phyloP scores from a whole-genome alignment of 2,888 invertebrate genomes.

The Nomada fabriciana region DNA sequence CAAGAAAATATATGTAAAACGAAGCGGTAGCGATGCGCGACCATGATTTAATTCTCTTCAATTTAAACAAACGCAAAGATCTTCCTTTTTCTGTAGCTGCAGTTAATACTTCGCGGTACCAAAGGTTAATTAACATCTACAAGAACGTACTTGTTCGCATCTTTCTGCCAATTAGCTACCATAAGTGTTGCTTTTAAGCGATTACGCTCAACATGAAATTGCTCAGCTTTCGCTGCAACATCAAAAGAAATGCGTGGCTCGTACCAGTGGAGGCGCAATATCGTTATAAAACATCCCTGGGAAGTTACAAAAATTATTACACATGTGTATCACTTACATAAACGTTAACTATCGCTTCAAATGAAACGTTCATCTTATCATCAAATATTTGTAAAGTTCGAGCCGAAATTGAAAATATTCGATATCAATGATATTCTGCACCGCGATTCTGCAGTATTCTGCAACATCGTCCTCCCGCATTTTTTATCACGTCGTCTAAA shows the following conservation, averaged over 20 bases:
- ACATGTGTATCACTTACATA: neutral
- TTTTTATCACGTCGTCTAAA: neutral
- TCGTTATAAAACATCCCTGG: neutral
- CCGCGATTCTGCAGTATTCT: too few relatives aligned
- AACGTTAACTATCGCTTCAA: neutral
- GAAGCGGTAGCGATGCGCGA: too few relatives aligned
- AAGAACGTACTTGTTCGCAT: neutral
- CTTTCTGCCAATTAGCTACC: constrained; percentile 31
- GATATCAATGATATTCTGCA: too few relatives aligned
- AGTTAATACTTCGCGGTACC: neutral
- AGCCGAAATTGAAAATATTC: too few relatives aligned
- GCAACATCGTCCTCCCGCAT: too few relatives aligned
- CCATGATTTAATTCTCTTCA: neutral
- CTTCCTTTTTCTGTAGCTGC: neutral
- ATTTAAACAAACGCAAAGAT: constrained; percentile 12
- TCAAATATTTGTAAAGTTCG: neutral
- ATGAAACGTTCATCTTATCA: neutral
- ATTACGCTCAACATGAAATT: constrained; percentile 34
- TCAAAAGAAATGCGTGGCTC: constrained; percentile 6
- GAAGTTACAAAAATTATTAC: neutral
- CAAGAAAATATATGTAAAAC: too few relatives aligned
- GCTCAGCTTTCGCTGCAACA: constrained; percentile 9
- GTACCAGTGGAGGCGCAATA: neutral
- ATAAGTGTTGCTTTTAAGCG: constrained; percentile 31
- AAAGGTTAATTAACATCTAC: constrained; percentile 20